Evolutionary conservation across 1,140 invertebrate species (phyloP), one percentile per base, ranked within the genome.

Genomic region (Drosophila carrolli): DNA sequence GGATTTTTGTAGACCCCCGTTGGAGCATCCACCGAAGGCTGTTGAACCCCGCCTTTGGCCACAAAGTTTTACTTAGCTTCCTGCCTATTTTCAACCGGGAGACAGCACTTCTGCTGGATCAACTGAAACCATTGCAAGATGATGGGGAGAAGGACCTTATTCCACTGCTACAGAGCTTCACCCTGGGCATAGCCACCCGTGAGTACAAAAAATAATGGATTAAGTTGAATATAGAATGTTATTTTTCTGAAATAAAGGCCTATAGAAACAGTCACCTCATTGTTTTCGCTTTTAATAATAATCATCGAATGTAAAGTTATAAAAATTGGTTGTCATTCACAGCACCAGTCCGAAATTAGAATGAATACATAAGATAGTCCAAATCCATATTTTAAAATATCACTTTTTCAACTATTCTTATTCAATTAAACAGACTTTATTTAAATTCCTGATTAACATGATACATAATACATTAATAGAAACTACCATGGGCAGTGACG

Each of bases 401-500:
- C 8, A 6, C 4, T 23, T 23, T 23, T 23, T 4, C 23, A 23
- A 23, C 23, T 23, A 23, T 23, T 23, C 23, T 6, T 32, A 32
- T 32, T 32, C 8, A 32, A 32, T 2, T 32, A 32, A 8, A 32
- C 8, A 7, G 6, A 32, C 29, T 32, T 32, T 7, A 32, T 32
- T 32, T 2, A 32, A 32, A 1, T 0, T 32, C 29, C 2, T 32
- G 8, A 7, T 32, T 32, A 32, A 7, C 8, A 32, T 32, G 29
- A 7, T 32, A 32, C 23, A 5, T 46, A 9, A 7, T 43, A 1
- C 38, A 6, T 27, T 23, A 6, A 35, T 35, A 91, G 90, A 90
- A 71, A 91, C 90, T 5, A 91, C 91, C 3, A 91, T 91, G 91
- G 90, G 91, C 0, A 80, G 71, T 32, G 75, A 82, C 38, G 73